Conservation (phyloP, 2,113 vertebrate species). For the Nibea coibor region DNA sequence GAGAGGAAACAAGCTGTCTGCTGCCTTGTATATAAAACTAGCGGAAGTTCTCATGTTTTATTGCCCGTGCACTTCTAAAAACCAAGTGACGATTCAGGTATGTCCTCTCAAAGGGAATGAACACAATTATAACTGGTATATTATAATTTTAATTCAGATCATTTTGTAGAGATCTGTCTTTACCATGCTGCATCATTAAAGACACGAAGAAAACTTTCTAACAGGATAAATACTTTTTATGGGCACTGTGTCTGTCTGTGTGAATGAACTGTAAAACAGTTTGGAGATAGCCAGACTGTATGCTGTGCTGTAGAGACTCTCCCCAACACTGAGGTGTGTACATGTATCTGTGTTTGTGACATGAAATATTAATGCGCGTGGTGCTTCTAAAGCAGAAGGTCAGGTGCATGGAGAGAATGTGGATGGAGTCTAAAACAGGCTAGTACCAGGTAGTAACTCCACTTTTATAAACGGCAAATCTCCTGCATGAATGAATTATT, state of each 20-base stretch:
- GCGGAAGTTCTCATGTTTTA: not conserved
- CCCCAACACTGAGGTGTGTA: not conserved
- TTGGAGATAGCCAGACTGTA: not conserved
- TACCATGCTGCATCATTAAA: not conserved
- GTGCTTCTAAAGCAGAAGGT: slow-evolving; percentile 57
- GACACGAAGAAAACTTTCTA: not conserved
- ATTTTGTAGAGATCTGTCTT: not conserved
- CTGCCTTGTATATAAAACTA: not conserved
- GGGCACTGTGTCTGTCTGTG: not conserved
- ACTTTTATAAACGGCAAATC: not conserved
- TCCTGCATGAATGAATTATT: not conserved
- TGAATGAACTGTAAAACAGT: slow-evolving; percentile 8
- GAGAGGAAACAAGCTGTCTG: not conserved
- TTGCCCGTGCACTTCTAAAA: not conserved
- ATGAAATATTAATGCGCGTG: slow-evolving; percentile 73
- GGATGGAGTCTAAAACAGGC: slow-evolving; percentile 9
- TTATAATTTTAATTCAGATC: not conserved
- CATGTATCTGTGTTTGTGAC: slow-evolving; percentile 42
- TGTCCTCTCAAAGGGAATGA: not conserved
- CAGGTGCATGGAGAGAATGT: slow-evolving; percentile 28
- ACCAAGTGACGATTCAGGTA: not conserved
- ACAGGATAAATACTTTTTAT: not conserved
- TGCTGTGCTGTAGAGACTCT: slow-evolving; percentile 31
- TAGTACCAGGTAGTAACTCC: not conserved
- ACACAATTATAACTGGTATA: not conserved